Conservation (phyloP, 2,113 vertebrate genomes). For the Struthio camelus region DNA sequence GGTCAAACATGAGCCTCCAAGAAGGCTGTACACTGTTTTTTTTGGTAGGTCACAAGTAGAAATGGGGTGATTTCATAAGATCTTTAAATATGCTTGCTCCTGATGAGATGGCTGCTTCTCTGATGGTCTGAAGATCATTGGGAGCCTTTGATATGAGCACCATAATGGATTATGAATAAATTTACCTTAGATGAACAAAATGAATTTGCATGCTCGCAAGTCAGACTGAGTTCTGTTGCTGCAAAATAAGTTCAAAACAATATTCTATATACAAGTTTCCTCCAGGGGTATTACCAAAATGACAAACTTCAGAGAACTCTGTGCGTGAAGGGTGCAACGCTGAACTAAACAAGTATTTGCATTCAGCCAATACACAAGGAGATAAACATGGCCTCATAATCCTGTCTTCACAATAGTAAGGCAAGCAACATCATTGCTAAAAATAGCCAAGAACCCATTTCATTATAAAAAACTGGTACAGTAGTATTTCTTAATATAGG, state of each 20-base stretch:
- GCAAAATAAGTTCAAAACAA: not conserved
- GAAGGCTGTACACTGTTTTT: not conserved
- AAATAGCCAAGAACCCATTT: not conserved
- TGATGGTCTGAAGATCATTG: not conserved
- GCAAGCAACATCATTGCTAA: not conserved
- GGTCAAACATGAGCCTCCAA: not conserved
- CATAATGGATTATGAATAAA: constrained; percentile 36
- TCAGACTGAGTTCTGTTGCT: not conserved
- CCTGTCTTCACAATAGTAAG: not conserved
- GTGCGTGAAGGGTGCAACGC: not conserved
- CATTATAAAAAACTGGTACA: not conserved
- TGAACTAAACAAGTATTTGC: not conserved
- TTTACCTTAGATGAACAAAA: constrained; percentile 35
- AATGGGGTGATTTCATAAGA: not conserved
- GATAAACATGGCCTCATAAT: not conserved
- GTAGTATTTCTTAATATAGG: not conserved
- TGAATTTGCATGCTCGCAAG: constrained; percentile 13
- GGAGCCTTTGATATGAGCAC: constrained; percentile 19
- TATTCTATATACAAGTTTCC: not conserved
- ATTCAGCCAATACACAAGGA: not conserved
- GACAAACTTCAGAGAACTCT: not conserved
- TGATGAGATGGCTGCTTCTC: not conserved
- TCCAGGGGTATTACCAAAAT: not conserved
- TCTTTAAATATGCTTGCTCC: not conserved
- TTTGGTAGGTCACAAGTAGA: not conserved